Conservation (phyloP, 2,113 vertebrate genomes). For the Monarcha castaneiventris region DNA sequence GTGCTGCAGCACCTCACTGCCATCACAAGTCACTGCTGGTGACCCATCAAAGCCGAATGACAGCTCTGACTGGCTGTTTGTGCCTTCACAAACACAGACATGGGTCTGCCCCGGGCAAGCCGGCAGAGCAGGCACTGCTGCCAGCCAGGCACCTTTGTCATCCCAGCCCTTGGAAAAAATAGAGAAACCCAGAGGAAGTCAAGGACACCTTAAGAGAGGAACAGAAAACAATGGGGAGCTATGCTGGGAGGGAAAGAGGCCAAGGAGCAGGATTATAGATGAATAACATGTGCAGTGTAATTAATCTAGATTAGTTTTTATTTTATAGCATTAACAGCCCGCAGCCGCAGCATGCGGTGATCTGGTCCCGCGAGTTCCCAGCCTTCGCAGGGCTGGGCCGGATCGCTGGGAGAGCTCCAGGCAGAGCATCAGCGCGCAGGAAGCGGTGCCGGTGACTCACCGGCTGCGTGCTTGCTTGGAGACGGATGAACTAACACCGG, state of each 20-base stretch:
- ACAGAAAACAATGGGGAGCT: neutral
- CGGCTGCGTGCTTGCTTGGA: neutral
- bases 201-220: neutral
- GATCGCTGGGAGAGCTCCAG: neutral
- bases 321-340: slow-evolving; percentile 1
- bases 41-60: neutral
- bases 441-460: slow-evolving; percentile 48
- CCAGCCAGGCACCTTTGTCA: neutral
- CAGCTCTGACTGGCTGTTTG: neutral
- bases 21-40: neutral
- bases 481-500: neutral
- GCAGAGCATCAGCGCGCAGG: neutral
- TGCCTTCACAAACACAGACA: neutral
- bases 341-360: neutral
- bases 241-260: neutral
- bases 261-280: neutral
- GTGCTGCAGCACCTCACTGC: neutral
- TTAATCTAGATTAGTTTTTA: slow-evolving; percentile 40
- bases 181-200: neutral
- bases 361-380: neutral
- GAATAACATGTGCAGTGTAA: neutral
- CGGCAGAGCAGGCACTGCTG: neutral
- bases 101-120: fast-evolving
- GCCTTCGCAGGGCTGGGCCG: neutral
- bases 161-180: neutral